phyloP scores from a whole-genome alignment of 2,888 invertebrate species.

The Ornithoptera priamus region DNA sequence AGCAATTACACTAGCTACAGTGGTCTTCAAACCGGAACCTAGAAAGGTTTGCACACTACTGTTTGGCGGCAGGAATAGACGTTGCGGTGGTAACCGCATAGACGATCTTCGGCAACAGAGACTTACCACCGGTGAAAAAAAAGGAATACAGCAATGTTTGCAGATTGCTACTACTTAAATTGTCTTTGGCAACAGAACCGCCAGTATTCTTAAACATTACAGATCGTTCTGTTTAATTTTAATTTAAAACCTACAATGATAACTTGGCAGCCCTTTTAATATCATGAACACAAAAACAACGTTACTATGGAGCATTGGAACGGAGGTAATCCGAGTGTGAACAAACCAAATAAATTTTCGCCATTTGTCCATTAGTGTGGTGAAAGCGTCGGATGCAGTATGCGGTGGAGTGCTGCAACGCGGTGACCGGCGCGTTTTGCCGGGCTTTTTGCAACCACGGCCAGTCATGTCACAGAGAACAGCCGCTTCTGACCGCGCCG shows the following conservation, averaged over 20 bases:
- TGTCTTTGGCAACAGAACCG: too few relatives aligned
- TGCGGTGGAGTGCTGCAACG: conserved; percentile 61
- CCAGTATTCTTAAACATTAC: not conserved
- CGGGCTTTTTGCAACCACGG: conserved; percentile 58
- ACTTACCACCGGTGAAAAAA: too few relatives aligned
- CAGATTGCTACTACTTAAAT: too few relatives aligned
- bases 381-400: conserved; percentile 54
- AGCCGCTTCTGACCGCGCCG: conserved; percentile 35
- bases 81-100: too few relatives aligned
- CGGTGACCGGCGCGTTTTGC: conserved; percentile 52
- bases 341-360: conserved; percentile 34
- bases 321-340: not conserved
- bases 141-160: too few relatives aligned
- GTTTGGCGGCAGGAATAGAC: too few relatives aligned
- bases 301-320: not conserved
- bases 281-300: not conserved
- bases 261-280: not conserved
- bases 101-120: too few relatives aligned
- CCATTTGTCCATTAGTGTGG: conserved; percentile 41
- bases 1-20: too few relatives aligned
- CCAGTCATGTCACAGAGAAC: conserved; percentile 38
- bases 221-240: not conserved
- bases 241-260: not conserved
- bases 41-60: too few relatives aligned
- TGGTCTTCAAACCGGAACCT: too few relatives aligned